A percentile compares a stretch with the other conserved stretches of the same genome.
Evolutionary conservation across 2,113 vertebrate species (phyloP).

Genomic region (Odobenus rosmarus): DNA sequence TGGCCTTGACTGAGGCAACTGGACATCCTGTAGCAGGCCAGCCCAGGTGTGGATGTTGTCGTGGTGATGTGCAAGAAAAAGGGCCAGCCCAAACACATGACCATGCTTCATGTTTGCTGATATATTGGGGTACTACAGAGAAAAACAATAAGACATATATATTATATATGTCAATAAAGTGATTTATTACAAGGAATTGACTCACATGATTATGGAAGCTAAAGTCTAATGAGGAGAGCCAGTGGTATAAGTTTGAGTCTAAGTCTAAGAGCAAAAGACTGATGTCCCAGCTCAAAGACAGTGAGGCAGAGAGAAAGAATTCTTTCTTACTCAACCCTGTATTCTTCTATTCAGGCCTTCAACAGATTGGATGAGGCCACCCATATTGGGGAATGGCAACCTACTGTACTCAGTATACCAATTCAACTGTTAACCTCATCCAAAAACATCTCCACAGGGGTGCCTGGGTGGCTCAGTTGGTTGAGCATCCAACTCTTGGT

Average conservation of each 20-base stretch:
- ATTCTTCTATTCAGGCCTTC: background rate
- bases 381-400: background rate
- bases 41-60: background rate
- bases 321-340: background rate
- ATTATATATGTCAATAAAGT: background rate
- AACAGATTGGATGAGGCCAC: background rate
- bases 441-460: background rate
- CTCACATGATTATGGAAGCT: background rate
- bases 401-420: background rate
- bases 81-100: background rate
- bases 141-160: background rate
- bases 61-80: background rate
- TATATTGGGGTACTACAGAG: background rate
- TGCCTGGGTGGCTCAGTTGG: background rate
- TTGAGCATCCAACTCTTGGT: background rate
- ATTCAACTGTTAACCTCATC: background rate
- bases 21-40: background rate
- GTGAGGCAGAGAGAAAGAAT: background rate
- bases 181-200: background rate
- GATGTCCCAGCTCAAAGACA: background rate
- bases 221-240: background rate
- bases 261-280: background rate
- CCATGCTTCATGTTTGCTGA: background rate
- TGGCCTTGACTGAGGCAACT: background rate
- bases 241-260: background rate